These are phyloP conservation scores for Micromys minutus DNA, from an alignment of 2,113 vertebrate genomes.

Conservation along the genomic window DNA sequence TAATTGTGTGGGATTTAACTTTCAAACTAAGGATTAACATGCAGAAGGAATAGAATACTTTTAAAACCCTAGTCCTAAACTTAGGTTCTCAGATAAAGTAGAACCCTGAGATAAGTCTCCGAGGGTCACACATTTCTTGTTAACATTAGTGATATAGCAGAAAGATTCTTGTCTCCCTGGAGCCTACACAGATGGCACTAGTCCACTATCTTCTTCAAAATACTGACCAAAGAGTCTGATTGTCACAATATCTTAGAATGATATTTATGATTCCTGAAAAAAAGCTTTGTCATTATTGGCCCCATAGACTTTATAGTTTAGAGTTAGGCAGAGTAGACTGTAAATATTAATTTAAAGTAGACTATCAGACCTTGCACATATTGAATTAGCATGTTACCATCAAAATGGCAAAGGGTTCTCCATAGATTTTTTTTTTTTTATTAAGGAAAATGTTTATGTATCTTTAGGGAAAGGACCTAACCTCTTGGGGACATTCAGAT, in stretches of 20 bases:
- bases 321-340: slow-evolving; percentile 20
- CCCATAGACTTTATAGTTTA: slow-evolving; percentile 51
- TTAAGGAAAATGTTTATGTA: neutral
- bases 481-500: neutral
- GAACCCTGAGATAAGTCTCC: too few relatives aligned
- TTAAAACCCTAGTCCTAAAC: neutral
- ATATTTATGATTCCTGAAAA: neutral
- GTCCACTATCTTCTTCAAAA: neutral
- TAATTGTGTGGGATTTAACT: neutral
- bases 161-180: neutral
- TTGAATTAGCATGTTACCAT: slow-evolving; percentile 34
- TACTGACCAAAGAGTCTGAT: neutral
- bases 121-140: neutral
- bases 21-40: neutral
- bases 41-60: neutral
- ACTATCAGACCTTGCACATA: slow-evolving; percentile 43
- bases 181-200: neutral
- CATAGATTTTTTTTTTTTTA: neutral
- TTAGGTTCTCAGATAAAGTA: neutral
- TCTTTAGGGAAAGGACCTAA: slow-evolving; percentile 1
- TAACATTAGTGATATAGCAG: neutral
- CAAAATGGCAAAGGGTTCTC: slow-evolving; percentile 28
- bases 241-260: neutral
- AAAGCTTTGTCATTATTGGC: slow-evolving; percentile 50
- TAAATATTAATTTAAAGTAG: slow-evolving; percentile 66